These are phyloP conservation scores for Maniola hyperantus DNA, from an alignment of 2,888 invertebrate genomes.

Conservation along the genomic window DNA sequence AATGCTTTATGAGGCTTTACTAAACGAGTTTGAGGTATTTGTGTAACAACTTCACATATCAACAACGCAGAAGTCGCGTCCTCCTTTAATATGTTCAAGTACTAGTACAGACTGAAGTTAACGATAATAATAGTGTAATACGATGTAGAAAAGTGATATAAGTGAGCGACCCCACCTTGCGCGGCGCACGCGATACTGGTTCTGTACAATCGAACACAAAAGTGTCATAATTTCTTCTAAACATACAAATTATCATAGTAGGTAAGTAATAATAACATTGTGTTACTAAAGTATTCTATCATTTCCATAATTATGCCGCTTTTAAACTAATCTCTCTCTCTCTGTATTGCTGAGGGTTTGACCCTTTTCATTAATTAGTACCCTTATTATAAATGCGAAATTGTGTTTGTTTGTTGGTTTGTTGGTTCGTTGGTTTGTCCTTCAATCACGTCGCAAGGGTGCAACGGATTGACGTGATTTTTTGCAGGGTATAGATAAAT, in stretches of 20 bases:
- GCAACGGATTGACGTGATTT: no score
- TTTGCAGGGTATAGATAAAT: no score
- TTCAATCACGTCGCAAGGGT: no score
- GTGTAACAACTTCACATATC: not conserved
- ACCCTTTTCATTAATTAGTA: no score
- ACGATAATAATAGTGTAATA: slow-evolving; percentile 63
- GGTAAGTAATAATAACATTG: no score
- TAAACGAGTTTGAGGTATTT: no score
- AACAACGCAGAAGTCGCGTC: not conserved
- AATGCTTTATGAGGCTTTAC: no score
- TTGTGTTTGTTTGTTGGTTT: no score
- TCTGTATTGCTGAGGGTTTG: no score
- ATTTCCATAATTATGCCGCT: not conserved
- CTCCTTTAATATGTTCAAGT: slow-evolving; percentile 14
- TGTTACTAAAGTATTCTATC: not conserved
- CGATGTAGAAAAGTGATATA: slow-evolving; percentile 66
- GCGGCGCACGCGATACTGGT: slow-evolving; percentile 55
- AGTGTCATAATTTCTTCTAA: slow-evolving; percentile 29
- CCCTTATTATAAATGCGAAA: no score
- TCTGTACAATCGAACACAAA: slow-evolving; percentile 50
- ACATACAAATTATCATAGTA: slow-evolving; percentile 6
- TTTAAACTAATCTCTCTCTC: not conserved
- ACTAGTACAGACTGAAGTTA: slow-evolving; percentile 32
- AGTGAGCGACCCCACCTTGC: slow-evolving; percentile 52
- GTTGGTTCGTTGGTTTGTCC: no score